These are phyloP conservation scores for Carabus problematicus DNA, from an alignment of 2,888 invertebrate species.

Conservation along the genomic window DNA sequence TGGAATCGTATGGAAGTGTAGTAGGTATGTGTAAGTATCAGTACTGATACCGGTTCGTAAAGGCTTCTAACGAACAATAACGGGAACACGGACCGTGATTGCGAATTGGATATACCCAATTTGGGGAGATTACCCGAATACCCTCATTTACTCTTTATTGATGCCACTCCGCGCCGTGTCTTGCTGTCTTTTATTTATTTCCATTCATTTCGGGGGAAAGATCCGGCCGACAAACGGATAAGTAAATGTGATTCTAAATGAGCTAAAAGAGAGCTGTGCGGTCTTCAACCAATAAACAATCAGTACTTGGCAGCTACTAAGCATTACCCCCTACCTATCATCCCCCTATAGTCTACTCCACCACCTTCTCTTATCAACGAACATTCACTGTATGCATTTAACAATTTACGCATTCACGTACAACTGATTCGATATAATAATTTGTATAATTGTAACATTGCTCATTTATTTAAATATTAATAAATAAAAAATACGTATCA, in stretches of 20 bases:
- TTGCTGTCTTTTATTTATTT: constrained; percentile 31
- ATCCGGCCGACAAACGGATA: constrained; percentile 25
- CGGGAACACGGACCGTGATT: constrained; percentile 25
- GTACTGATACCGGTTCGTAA: too few relatives aligned
- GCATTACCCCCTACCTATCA: too few relatives aligned
- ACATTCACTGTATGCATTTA: too few relatives aligned
- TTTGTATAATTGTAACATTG: neutral
- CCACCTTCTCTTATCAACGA: too few relatives aligned
- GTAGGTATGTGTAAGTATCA: too few relatives aligned
- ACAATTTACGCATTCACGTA: neutral
- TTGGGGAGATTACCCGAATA: constrained; percentile 35
- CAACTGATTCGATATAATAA: too few relatives aligned
- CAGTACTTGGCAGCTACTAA: too few relatives aligned
- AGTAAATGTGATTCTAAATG: constrained; percentile 37
- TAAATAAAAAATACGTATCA: neutral
- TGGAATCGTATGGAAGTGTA: too few relatives aligned
- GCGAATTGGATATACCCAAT: constrained; percentile 38
- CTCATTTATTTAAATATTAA: neutral
- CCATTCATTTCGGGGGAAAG: constrained; percentile 4
- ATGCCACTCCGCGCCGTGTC: constrained; percentile 3
- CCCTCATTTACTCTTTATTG: constrained; percentile 8
- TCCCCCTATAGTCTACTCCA: too few relatives aligned
- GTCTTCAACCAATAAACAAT: too few relatives aligned
- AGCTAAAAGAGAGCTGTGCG: constrained; percentile 14
- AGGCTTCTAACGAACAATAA: constrained; percentile 10